Evolutionary conservation across 1,140 invertebrate species (phyloP).

Genomic region (Euura lappo): DNA sequence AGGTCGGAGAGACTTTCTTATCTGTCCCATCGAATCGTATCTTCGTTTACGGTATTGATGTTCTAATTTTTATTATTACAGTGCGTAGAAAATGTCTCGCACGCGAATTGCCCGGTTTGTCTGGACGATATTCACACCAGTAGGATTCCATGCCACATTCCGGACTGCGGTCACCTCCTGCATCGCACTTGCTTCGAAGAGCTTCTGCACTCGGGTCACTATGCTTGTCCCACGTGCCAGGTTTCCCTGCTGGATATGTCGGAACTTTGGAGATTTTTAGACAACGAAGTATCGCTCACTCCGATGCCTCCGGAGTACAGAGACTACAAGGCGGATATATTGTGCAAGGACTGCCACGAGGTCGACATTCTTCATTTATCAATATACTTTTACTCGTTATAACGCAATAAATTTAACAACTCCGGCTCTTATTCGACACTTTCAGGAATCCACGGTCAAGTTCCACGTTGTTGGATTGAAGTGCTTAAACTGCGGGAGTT

Average conservation of each 20-base stretch:
- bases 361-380: constrained; percentile 52
- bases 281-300: constrained; percentile 78
- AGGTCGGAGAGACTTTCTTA: constrained; percentile 61
- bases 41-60: not conserved
- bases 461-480: constrained; percentile 88
- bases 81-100: constrained; percentile 88
- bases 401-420: no score
- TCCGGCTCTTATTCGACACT: constrained; percentile 14
- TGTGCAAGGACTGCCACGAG: constrained; percentile 90
- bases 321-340: constrained; percentile 77
- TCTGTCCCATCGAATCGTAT: no score
- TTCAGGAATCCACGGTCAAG: constrained; percentile 77
- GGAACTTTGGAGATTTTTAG: constrained; percentile 79
- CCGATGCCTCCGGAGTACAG: constrained; percentile 84
- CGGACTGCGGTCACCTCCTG: constrained; percentile 83
- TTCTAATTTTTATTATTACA: constrained; percentile 51
- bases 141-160: constrained; percentile 84
- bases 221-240: constrained; percentile 87
- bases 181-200: constrained; percentile 84
- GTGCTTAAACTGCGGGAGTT: constrained; percentile 82
- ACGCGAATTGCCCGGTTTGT: constrained; percentile 86
- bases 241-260: constrained; percentile 86
- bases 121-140: constrained; percentile 89
- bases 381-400: constrained; percentile 8
- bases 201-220: constrained; percentile 77